Conservation (phyloP, 2,113 vertebrate species). For the Chrysemys picta region DNA sequence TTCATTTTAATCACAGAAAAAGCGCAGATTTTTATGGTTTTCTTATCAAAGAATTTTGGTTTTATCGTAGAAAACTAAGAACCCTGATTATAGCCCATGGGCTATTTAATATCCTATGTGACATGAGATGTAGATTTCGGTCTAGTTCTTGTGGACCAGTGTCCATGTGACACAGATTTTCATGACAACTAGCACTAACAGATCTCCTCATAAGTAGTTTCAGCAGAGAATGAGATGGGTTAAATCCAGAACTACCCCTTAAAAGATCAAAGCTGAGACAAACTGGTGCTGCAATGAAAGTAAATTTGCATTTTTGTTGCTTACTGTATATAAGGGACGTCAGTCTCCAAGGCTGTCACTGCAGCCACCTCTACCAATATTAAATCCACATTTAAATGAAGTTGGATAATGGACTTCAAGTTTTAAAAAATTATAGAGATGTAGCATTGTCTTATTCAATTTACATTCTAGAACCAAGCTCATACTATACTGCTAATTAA, state of each 20-base stretch:
- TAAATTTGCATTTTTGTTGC: background rate
- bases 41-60: no score
- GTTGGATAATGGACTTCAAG: background rate
- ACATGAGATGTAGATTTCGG: background rate
- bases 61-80: no score
- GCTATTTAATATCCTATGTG: background rate
- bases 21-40: no score
- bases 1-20: no score
- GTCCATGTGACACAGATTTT: background rate
- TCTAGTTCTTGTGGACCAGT: background rate
- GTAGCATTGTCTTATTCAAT: background rate
- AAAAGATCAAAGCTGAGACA: fast-evolving
- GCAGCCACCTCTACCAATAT: background rate
- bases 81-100: background rate
- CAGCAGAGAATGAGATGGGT: no score
- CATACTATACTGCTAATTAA: background rate
- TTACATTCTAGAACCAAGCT: background rate
- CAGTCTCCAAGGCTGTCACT: background rate
- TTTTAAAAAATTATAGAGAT: background rate
- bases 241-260: background rate
- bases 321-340: background rate
- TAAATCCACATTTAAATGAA: background rate
- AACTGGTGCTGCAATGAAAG: background rate
- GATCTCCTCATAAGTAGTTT: no score
- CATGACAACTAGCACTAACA: background rate